Conservation (phyloP, 1,140 invertebrate species). For the Anastrepha obliqua region DNA sequence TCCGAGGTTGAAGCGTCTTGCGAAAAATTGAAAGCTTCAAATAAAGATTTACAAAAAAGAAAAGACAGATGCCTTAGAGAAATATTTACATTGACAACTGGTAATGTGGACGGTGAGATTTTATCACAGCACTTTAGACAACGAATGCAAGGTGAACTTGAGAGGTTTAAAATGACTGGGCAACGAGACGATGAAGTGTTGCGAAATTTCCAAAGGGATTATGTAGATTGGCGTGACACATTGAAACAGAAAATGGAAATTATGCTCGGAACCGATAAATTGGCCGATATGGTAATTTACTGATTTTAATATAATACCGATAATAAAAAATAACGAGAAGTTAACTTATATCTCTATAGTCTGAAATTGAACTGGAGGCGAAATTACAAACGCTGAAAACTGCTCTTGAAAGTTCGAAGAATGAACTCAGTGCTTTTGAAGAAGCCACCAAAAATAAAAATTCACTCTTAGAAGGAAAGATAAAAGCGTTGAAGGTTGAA, state of each 20-base stretch:
- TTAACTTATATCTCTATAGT: neutral
- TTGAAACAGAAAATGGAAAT: neutral
- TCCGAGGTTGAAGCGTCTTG: neutral
- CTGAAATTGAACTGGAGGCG: neutral
- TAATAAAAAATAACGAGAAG: neutral
- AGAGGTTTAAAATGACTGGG: neutral
- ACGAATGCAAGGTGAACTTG: neutral
- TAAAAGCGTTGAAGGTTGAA: neutral
- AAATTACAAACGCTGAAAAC: neutral
- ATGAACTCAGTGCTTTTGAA: conserved; percentile 7
- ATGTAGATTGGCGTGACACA: neutral
- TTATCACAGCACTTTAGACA: neutral
- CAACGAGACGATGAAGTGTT: neutral
- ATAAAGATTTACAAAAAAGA: neutral
- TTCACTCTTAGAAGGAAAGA: neutral
- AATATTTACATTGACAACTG: neutral
- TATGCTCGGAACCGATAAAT: neutral
- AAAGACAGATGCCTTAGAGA: neutral
- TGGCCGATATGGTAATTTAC: neutral
- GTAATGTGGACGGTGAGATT: neutral
- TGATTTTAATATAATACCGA: neutral
- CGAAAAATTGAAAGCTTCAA: neutral
- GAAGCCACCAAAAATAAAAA: neutral
- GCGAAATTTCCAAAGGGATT: neutral
- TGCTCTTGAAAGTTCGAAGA: neutral